Base-by-base conservation (phyloP, 2,797 vertebrate genomes). In the Danio aesculapii region DNA sequence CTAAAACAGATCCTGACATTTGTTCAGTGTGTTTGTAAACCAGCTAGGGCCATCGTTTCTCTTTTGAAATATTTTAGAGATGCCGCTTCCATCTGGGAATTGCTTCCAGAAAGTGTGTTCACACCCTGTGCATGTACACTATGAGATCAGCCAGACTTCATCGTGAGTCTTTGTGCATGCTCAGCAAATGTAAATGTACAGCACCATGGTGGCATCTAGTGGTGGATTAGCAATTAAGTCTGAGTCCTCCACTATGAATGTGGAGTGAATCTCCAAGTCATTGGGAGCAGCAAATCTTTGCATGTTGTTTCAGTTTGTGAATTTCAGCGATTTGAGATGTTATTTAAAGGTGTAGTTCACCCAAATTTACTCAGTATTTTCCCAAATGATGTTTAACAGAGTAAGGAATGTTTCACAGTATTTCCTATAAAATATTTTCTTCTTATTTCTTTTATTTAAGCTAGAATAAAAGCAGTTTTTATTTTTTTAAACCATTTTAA, bases 161-260 rank as follows among this genome's bases (percentile, higher is more conserved):
- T n/a, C 3, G 50, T 43, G 30, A 55, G 16, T 55, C 6, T 7
- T 11, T 39, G 16, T 53, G 16, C 16, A 55, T 55, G 50, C 50
- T 19, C 39, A 71, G 16, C 50, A 43, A 43, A n/a, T 43, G 6
- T 44, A 55, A 0, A 44, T 71, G 69, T 6, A 17, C n/a, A 71
- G 52, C n/a, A 55, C 52, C 12, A 17, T 57, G 69, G 39, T 44
- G 69, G 39, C 52, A 44, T 71, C 69, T 71, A 57, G 69, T 71
- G 69, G 52, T 71, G 52, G 39, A 19, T n/a, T 50, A 17, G 52
- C 6, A 57, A 43, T 30, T 13, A 2, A 44, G n/a, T 6, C 9
- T 71, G 10, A 55, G 39, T n/a, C 43, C 52, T 71, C 16, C 11
- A 55, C 67, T 43, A 7, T 39, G 21, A 61, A 61, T 52, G 2